Evolutionary conservation across 2,113 vertebrate species (phyloP).

Genomic region (Camelus dromedarius): DNA sequence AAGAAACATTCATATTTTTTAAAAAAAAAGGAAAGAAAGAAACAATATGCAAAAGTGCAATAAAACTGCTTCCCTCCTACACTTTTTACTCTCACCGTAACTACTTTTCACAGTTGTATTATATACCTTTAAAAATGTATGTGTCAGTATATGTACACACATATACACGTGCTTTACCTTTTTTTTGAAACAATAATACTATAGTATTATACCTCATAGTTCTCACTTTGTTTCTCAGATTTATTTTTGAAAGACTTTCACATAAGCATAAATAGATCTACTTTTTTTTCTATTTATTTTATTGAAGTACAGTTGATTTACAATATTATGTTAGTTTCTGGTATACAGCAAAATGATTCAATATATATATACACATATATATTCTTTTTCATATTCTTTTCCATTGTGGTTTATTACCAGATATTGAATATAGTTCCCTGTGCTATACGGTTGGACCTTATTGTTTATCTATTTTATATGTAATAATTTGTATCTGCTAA

Average conservation of each 20-base stretch:
- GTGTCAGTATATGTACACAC: neutral
- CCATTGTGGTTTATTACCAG: no score
- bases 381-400: no score
- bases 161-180: neutral
- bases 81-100: neutral
- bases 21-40: neutral
- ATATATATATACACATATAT: no score
- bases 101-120: neutral
- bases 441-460: no score
- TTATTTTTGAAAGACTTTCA: slow-evolving; percentile 38
- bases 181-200: neutral
- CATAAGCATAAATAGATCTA: neutral
- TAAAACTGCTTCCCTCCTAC: neutral
- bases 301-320: no score
- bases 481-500: no score
- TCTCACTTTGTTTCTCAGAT: neutral
- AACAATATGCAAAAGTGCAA: neutral
- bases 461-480: no score
- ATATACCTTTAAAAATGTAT: neutral
- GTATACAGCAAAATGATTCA: no score
- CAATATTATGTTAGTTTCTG: no score
- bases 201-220: neutral
- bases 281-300: no score
- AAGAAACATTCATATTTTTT: neutral
- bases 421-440: no score